These are phyloP conservation scores for Pangasius mekongensis DNA, from an alignment of 2,797 vertebrate species.

Conservation along the genomic window DNA sequence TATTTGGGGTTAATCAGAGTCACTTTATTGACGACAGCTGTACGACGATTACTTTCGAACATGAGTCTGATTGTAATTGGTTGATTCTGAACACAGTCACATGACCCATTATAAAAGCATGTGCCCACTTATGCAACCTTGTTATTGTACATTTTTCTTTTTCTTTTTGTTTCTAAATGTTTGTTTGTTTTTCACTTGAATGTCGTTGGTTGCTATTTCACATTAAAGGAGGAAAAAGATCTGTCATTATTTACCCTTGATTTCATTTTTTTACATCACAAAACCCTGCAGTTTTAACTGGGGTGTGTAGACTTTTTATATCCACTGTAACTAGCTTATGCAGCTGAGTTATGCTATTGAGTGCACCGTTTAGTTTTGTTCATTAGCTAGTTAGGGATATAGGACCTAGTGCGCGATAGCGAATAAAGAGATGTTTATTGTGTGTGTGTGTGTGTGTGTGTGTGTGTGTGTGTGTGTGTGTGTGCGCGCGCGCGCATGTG, in stretches of 20 bases:
- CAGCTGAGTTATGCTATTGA: background rate
- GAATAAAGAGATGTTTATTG: background rate
- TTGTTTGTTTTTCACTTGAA: too few species aligned
- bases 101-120: background rate
- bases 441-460: slow-evolving; percentile 66
- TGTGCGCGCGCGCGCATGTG: slow-evolving; percentile 57
- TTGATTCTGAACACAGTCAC: background rate
- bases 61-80: background rate
- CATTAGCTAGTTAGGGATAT: background rate
- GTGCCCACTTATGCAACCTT: background rate
- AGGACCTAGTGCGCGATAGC: too few species aligned
- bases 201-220: background rate
- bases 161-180: too few species aligned
- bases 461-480: slow-evolving; percentile 54
- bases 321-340: background rate
- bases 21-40: background rate
- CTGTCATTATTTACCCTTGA: background rate
- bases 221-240: background rate
- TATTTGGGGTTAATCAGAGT: background rate
- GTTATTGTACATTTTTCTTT: too few species aligned
- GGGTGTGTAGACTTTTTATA: background rate
- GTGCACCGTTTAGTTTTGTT: background rate
- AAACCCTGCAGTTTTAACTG: background rate
- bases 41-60: background rate
- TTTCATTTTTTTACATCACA: background rate